Percentiles rank a stretch among this genome's conserved stretches.
Evolutionary conservation across 2,797 vertebrate species (phyloP).

Genomic region (Eulemur rubriventer): DNA sequence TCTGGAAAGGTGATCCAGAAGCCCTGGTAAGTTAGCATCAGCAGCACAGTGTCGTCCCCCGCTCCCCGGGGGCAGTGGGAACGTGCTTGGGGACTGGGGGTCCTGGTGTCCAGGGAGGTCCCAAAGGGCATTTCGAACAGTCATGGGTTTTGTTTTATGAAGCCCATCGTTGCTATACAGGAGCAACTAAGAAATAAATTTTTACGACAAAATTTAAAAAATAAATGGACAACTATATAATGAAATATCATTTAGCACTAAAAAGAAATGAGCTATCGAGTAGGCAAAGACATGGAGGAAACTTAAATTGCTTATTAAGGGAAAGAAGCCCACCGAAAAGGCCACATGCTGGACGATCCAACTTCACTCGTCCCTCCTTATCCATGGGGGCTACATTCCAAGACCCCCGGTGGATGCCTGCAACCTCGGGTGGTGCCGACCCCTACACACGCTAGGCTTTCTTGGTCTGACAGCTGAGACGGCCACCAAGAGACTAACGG

Average conservation of each 20-base stretch:
- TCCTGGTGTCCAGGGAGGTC: rapidly evolving
- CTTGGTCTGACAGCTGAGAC: background rate
- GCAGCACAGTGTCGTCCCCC: rapidly evolving
- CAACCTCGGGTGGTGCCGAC: background rate
- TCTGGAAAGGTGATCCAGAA: rapidly evolving
- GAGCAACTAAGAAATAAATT: rapidly evolving
- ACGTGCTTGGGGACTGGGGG: no score
- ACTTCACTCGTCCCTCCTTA: background rate
- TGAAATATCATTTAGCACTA: background rate
- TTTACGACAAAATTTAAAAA: background rate
- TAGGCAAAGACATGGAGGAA: rapidly evolving
- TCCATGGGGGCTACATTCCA: background rate
- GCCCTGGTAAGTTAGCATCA: rapidly evolving
- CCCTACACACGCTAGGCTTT: rapidly evolving
- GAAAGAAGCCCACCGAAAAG: background rate
- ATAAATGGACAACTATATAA: rapidly evolving
- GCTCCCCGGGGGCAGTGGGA: rapidly evolving
- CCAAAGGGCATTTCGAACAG: background rate
- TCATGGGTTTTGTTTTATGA: background rate
- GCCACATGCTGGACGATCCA: rapidly evolving
- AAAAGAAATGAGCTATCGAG: no score
- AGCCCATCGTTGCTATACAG: rapidly evolving
- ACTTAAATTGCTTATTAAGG: rapidly evolving
- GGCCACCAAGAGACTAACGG: background rate
- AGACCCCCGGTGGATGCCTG: background rate